Evolutionary conservation across 1,140 invertebrate species (phyloP).

Genomic region (Asobara japonica): DNA sequence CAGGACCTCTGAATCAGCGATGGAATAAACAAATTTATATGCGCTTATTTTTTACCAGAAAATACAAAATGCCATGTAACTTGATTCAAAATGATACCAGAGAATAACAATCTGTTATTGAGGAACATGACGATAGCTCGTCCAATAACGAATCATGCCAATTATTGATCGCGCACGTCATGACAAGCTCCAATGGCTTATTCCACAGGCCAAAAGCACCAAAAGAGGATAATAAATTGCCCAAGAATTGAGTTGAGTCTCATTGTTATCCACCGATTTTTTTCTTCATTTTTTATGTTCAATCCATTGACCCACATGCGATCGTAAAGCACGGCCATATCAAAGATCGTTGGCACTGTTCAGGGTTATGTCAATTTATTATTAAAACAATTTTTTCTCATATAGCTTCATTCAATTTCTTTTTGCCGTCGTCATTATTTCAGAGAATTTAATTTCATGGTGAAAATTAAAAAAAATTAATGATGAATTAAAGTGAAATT

Average conservation of each 20-base stretch:
- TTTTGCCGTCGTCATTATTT: neutral
- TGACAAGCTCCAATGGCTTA: constrained; percentile 1
- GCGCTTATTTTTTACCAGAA: too few species aligned
- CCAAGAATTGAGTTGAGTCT: neutral
- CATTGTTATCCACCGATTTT: neutral
- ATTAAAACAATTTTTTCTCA: neutral
- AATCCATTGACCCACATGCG: constrained; percentile 12
- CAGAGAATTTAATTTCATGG: neutral
- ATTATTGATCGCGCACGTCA: neutral
- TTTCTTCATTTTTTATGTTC: neutral
- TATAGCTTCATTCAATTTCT: neutral
- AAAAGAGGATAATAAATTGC: neutral
- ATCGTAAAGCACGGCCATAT: neutral
- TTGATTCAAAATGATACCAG: too few species aligned
- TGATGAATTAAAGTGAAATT: too few species aligned
- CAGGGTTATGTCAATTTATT: constrained; percentile 4
- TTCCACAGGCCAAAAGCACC: neutral
- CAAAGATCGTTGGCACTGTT: constrained; percentile 1
- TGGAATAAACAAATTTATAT: too few species aligned
- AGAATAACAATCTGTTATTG: too few species aligned
- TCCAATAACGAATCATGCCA: neutral
- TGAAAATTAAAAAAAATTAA: too few species aligned
- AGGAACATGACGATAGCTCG: neutral
- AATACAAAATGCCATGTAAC: too few species aligned
- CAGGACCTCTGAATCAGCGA: too few species aligned